Evolutionary conservation across 2,797 vertebrate genomes (phyloP), one percentile per base, ranked within the genome.

Genomic region (Meda fulgida): DNA sequence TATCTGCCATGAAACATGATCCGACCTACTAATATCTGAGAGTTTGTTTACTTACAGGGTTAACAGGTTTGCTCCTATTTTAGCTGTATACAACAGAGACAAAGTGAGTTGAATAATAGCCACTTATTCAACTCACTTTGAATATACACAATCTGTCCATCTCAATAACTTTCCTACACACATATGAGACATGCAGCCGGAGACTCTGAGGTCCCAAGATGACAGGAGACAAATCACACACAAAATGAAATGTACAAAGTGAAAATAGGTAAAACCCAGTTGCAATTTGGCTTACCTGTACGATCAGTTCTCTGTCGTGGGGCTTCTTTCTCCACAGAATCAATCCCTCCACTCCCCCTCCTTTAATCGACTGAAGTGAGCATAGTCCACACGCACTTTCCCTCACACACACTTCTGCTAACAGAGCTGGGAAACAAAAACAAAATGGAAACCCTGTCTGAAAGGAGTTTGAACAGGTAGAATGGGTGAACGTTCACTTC

Each of bases 341-440:
- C 69, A 78, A 71, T 71, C 46, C 65, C 83, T 80, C 89, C 92
- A 89, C 92, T 85, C 89, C 80, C 18, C 78, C 66, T 80, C 70
- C 26, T 90, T 91, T 89, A 90, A 91, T 95, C 92, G 92, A 91
- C 89, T 71, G 88, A 88, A 65, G 91, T 91, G 90, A 90, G 88
- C 94, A 95, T 95, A 92, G 90, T 95, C 93, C 94, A 55, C 78
- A 71, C 51, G 6, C 69, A 29, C 73, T 78, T 71, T 79, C 81
- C 51, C 46, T 53, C 23, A 51, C 81, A 72, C 85, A 65, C 51
- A 83, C 69, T 18, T 10, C 11, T 1, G 19, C 36, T 55, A 31
- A 43, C 26, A 48, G 9, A 69, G 53, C 73, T 40, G 11, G 19
- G 13, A 63, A 9, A 14, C 5, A 21, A 11, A 40, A 83, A 31